Base-by-base conservation (phyloP, 2,797 vertebrate genomes). In the Rousettus madagascariensis region DNA sequence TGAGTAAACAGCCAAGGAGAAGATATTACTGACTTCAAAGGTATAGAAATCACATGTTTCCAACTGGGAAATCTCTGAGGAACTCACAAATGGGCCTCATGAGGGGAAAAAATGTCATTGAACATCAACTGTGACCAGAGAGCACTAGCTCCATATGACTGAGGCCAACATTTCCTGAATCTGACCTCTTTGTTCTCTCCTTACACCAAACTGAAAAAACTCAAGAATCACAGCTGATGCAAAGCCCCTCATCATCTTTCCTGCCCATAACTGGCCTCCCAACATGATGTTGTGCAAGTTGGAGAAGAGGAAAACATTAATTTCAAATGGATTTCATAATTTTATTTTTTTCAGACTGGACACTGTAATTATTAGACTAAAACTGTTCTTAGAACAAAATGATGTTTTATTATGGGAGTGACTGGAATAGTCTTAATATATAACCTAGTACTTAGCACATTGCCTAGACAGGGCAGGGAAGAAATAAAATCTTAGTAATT, bases 271-370 rank as follows among this genome's bases (percentile, higher is more conserved):
- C 11, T 51, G 53, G 24, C 46, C 77, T 93, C n/a, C 41, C 30
- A 85, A 30, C 11, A 3, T 36, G 57, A 36, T 30, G 0, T 13
- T 26, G 8, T 36, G 2, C 30, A 86, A 43, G 26, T 7, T 28
- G 41, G 43, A 82, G 15, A 38, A 91, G 59, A 93, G 9, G 20
- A 57, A 57, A 77, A 43, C 4, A 46, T 86, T 4, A 38, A 28
- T 78, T 92, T 91, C 38, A 82, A 82, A 53, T 41, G 20, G 12
- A 66, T 63, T 84, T 68, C 10, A 87, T 15, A 65, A 11, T 49
- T 90, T 59, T 59, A 36, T 22, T 72, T 90, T 92, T 92, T 92
- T 78, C 66, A 92, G 33, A 55, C 26, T 41, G 30, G 36, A 41
- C 26, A 80, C 71, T 79, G 87, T 11, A n/a, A 30, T 61, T 75